Conservation (phyloP, 2,797 vertebrate species). For the Ctenosaura bakeri region DNA sequence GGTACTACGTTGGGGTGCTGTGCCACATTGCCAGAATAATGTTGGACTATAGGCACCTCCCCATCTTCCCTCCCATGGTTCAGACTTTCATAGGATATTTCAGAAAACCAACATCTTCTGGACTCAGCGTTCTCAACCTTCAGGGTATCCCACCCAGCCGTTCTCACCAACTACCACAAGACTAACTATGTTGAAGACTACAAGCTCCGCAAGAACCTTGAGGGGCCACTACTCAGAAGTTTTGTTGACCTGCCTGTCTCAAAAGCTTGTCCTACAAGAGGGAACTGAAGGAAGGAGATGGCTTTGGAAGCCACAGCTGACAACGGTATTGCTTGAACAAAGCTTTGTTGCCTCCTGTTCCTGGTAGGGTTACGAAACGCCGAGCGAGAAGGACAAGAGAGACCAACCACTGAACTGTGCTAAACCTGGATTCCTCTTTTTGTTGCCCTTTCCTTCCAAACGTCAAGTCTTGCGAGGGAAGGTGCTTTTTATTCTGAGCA, state of each 20-base stretch:
- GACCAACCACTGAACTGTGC: neutral
- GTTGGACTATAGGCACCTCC: constrained; percentile 20
- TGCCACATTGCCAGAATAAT: constrained; percentile 38
- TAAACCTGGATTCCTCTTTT: neutral
- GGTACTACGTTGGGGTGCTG: constrained; percentile 70
- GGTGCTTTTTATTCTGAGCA: neutral
- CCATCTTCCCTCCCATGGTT: neutral
- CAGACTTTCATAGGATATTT: constrained; percentile 33
- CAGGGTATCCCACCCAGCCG: constrained; percentile 45
- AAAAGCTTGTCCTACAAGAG: neutral
- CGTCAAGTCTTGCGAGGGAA: neutral
- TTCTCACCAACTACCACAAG: constrained; percentile 49
- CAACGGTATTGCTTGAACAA: neutral
- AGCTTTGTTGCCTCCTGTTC: neutral
- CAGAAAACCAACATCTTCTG: constrained; percentile 29
- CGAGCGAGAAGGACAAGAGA: neutral
- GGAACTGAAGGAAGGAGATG: neutral
- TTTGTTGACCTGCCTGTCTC: constrained; percentile 49
- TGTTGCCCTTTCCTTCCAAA: neutral
- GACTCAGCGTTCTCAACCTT: constrained; percentile 52
- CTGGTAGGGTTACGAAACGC: neutral
- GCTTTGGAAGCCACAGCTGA: neutral
- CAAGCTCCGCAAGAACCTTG: constrained; percentile 67
- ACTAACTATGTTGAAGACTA: constrained; percentile 58
- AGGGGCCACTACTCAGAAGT: constrained; percentile 59